Percentiles rank a stretch among this genome's conserved stretches.
Conservation (phyloP, 1,140 invertebrate species). For the Phymastichus coffea region DNA sequence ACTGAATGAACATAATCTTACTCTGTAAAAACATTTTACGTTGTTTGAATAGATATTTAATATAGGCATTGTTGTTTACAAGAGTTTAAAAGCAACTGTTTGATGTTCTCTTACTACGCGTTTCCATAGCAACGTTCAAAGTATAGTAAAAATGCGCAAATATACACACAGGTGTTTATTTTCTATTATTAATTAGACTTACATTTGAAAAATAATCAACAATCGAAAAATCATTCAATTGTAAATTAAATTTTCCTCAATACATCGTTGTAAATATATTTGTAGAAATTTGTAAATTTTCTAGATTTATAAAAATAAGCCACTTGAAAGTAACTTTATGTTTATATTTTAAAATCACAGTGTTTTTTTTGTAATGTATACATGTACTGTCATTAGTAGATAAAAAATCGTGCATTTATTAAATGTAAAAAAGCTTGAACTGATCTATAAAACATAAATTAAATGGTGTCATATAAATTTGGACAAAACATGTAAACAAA, state of each 20-base stretch:
- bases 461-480: too few relatives aligned
- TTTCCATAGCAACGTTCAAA: slow-evolving; percentile 23
- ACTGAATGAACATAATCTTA: slow-evolving; percentile 41
- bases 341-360: slow-evolving; percentile 19
- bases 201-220: not conserved
- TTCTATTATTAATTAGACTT: not conserved
- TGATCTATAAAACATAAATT: too few relatives aligned
- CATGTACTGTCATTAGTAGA: slow-evolving; percentile 16
- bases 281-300: too few relatives aligned
- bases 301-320: not conserved
- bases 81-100: slow-evolving; percentile 1
- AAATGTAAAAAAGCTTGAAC: not conserved
- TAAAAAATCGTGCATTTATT: too few relatives aligned
- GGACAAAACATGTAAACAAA: too few relatives aligned
- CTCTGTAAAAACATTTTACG: slow-evolving; percentile 48
- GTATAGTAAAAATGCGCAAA: too few relatives aligned
- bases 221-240: not conserved
- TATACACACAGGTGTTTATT: not conserved
- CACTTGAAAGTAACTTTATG: slow-evolving; percentile 1
- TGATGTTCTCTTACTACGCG: not conserved
- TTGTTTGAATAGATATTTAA: slow-evolving; percentile 49
- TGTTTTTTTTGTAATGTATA: not conserved
- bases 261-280: too few relatives aligned
- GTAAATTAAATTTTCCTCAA: not conserved
- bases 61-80: slow-evolving; percentile 35